These are phyloP conservation scores for Ceriagrion tenellum DNA, from an alignment of 2,888 invertebrate species.

Conservation along the genomic window DNA sequence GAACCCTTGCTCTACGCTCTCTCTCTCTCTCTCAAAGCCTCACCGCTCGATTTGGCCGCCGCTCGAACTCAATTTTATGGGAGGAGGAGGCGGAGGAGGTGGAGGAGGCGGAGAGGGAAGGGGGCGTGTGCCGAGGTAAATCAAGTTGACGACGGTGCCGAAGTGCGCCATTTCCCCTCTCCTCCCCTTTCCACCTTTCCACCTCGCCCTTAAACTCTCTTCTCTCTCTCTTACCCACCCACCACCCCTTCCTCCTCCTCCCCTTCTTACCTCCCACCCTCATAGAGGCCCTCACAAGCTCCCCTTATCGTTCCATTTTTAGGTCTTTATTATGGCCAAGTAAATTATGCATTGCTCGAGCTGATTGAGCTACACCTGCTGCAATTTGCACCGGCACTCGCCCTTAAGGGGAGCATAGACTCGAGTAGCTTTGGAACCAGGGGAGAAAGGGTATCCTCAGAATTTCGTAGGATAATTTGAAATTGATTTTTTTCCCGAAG, in stretches of 20 bases:
- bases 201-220: neutral
- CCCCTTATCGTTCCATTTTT: neutral
- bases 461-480: too few species aligned
- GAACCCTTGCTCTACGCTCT: neutral
- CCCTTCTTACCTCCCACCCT: neutral
- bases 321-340: neutral
- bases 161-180: conserved; percentile 30
- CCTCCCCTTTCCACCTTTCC: neutral
- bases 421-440: neutral
- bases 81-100: neutral
- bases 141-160: conserved; percentile 57
- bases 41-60: conserved; percentile 45
- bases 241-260: neutral
- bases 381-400: neutral
- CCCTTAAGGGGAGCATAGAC: neutral
- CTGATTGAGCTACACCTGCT: neutral
- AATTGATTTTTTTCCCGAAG: too few species aligned
- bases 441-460: too few species aligned
- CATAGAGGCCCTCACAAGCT: neutral
- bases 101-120: too few species aligned
- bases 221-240: neutral
- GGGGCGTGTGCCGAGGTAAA: neutral
- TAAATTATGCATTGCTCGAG: neutral
- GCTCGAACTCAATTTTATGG: conserved; percentile 56
- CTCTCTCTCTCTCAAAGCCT: neutral